Evolutionary conservation across 1,140 invertebrate species (phyloP).

Genomic region (Monomorium pharaonis): DNA sequence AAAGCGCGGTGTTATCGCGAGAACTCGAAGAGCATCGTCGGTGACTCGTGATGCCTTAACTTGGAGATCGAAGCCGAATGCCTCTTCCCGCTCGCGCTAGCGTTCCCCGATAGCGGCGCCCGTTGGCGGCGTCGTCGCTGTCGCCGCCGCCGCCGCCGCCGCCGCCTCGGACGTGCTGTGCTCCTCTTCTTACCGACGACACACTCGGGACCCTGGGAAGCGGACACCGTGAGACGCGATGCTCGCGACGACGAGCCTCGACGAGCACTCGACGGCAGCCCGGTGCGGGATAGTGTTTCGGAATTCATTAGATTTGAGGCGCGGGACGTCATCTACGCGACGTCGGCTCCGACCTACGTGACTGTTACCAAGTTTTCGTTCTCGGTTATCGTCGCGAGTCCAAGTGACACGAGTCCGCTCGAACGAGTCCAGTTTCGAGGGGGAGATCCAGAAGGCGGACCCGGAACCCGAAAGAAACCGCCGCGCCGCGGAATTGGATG

Average conservation of each 20-base stretch:
- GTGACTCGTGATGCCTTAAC: neutral
- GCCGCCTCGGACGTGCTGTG: neutral
- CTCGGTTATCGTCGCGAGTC: neutral
- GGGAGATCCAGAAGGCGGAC: too few relatives aligned
- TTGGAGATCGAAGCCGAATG: slow-evolving; percentile 6
- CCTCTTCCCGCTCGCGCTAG: slow-evolving; percentile 42
- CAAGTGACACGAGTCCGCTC: too few relatives aligned
- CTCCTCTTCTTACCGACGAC: neutral
- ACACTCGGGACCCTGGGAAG: too few relatives aligned
- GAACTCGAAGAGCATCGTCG: neutral
- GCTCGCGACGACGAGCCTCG: slow-evolving; percentile 25
- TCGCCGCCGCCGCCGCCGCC: slow-evolving; percentile 11
- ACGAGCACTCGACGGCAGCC: slow-evolving; percentile 40
- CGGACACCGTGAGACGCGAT: slow-evolving; percentile 32
- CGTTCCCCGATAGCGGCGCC: slow-evolving; percentile 43
- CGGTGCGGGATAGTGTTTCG: slow-evolving; percentile 57
- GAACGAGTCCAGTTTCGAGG: too few relatives aligned
- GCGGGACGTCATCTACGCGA: slow-evolving; percentile 33
- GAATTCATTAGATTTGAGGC: slow-evolving; percentile 18
- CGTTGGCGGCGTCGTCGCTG: slow-evolving; percentile 32
- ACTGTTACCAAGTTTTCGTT: slow-evolving; percentile 12
- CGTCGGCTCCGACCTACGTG: slow-evolving; percentile 14
- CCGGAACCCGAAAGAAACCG: too few relatives aligned
- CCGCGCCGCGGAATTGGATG: too few relatives aligned
- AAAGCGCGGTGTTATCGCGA: neutral